Conservation (phyloP, 2,113 vertebrate genomes). For the Hoplias malabaricus region DNA sequence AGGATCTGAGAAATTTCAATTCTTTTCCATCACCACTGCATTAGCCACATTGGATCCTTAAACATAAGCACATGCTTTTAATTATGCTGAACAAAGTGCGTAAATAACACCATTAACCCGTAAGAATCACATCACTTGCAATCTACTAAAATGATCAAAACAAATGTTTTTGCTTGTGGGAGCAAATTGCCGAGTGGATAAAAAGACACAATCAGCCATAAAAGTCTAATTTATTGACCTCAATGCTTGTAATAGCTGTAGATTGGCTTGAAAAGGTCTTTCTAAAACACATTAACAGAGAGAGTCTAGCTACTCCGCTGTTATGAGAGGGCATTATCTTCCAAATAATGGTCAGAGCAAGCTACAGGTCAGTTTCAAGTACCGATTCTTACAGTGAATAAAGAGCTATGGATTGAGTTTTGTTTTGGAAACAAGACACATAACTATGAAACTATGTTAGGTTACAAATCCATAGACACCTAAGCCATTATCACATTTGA, state of each 20-base stretch:
- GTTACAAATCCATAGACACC: too few species aligned
- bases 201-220: constrained; percentile 29
- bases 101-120: constrained; percentile 29
- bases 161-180: constrained; percentile 20
- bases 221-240: constrained; percentile 44
- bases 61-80: constrained; percentile 37
- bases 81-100: constrained; percentile 10
- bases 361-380: background rate
- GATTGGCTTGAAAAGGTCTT: constrained; percentile 16
- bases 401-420: background rate
- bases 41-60: background rate
- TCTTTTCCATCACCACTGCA: constrained; percentile 17
- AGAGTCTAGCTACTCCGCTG: constrained; percentile 7
- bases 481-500: too few species aligned
- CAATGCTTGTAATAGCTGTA: constrained; percentile 10
- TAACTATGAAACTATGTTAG: too few species aligned
- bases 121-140: constrained; percentile 5
- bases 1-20: constrained; percentile 10
- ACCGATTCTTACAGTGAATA: background rate
- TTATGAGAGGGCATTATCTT: background rate
- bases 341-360: background rate
- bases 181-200: constrained; percentile 28
- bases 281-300: constrained; percentile 29
- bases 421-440: background rate
- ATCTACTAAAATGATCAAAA: constrained; percentile 23